Base-by-base conservation (phyloP, 2,888 invertebrate genomes). In the Polyommatus iphigenia region DNA sequence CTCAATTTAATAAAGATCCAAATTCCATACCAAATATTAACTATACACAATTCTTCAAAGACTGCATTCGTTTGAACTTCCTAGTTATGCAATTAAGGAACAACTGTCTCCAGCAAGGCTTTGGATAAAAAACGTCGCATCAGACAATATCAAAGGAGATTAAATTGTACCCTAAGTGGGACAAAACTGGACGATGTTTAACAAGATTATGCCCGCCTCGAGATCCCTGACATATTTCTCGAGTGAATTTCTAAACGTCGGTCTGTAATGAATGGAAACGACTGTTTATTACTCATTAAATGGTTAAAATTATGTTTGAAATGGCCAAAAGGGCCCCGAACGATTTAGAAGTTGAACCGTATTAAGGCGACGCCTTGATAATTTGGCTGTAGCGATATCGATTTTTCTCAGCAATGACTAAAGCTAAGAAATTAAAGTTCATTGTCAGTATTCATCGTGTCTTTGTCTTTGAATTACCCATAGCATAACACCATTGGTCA, bases 151-250 rank as follows among this genome's bases (percentile, higher is more conserved):
- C 67, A 67, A 67, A 67, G 29, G 18, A 67, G 67, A 32, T 24
- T 59, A 59, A 62, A 67, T 67, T 67, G 20, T 24, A 24, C 62
- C 24, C 62, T 29, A 67, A 29, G 29, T 67, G 67, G 67, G 67
- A 67, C 67, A 18, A 32, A 32, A 67, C 67, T 67, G 67, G 67
- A 67, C 67, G 29, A 67, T 67, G 67, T 32, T 67, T 67, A 67
- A 67, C 67, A 24, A 67, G 67, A 67, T 67, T 67, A 62, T 62
- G 24, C 24, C 24, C 24, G 29, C 6, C 67, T 67, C 67, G 67
- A 18, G 67, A 29, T 67, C 67, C 5, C 67, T 15, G 29, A 67
- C 29, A 67, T 67, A 67, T 67, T 67, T 32, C 67, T 67, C 29
- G 67, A 24, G 24, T 3, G 13, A 24, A 62, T 62, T 62, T 62